These are phyloP conservation scores for Naso thynnoides DNA, from an alignment of 2,797 vertebrate species.

Conservation along the genomic window DNA sequence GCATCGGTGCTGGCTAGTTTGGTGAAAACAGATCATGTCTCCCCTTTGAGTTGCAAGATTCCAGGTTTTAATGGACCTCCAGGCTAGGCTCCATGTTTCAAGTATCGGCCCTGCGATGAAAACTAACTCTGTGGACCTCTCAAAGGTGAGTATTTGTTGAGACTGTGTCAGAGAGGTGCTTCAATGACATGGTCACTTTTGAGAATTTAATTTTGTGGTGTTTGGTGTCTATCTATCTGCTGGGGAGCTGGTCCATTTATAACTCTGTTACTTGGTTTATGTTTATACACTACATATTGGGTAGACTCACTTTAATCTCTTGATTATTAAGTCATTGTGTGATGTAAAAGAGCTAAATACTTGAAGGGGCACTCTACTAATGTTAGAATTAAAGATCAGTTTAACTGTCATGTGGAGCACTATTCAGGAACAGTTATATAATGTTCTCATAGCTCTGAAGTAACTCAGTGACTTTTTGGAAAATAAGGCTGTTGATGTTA, in stretches of 20 bases:
- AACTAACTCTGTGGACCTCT: conserved; percentile 8
- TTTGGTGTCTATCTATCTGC: neutral
- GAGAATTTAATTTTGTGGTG: neutral
- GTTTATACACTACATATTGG: neutral
- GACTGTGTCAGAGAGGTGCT: conserved; percentile 36
- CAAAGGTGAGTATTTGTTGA: conserved; percentile 34
- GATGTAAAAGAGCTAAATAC: no score
- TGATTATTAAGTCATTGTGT: no score
- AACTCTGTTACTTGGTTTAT: neutral
- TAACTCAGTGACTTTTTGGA: neutral
- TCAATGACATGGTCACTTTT: conserved; percentile 13
- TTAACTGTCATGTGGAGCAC: neutral
- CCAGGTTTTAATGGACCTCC: neutral
- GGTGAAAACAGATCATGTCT: no score
- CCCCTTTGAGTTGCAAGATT: neutral
- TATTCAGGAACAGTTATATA: neutral
- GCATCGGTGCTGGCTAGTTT: neutral
- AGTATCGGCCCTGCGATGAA: conserved; percentile 31
- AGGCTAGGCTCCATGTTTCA: neutral
- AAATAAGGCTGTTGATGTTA: neutral
- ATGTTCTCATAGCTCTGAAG: neutral
- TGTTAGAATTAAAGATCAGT: neutral
- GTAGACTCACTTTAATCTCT: neutral
- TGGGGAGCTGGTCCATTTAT: neutral
- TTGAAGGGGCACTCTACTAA: no score